These are phyloP conservation scores for Bibio marci DNA, from an alignment of 2,888 invertebrate genomes.

Conservation along the genomic window DNA sequence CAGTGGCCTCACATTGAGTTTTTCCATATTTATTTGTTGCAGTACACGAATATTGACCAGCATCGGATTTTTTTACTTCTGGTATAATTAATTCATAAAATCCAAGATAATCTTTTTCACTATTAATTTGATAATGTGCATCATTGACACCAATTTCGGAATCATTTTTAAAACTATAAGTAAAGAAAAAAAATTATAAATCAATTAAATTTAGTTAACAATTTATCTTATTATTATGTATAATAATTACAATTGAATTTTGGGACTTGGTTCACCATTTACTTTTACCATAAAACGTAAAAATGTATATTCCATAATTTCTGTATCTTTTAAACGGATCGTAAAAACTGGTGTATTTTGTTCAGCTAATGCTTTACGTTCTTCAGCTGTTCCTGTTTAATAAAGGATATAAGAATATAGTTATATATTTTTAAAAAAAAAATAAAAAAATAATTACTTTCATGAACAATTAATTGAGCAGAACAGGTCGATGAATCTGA, in stretches of 20 bases:
- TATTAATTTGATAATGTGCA: constrained; percentile 49
- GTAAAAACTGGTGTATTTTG: constrained; percentile 68
- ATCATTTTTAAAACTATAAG: constrained; percentile 62
- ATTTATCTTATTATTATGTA: not conserved
- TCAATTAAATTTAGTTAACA: not conserved
- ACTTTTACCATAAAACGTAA: constrained; percentile 79
- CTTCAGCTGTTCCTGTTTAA: constrained; percentile 47
- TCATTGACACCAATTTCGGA: constrained; percentile 49
- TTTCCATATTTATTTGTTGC: constrained; percentile 72
- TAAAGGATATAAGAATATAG: constrained; percentile 5
- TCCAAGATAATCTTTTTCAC: constrained; percentile 60
- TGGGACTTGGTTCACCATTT: constrained; percentile 75
- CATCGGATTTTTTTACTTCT: constrained; percentile 60
- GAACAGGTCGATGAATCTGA: constrained; percentile 73
- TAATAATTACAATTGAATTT: constrained; percentile 69
- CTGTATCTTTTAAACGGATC: constrained; percentile 72
- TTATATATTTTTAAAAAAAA: too few relatives aligned
- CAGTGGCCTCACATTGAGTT: constrained; percentile 51
- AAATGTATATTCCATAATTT: constrained; percentile 71
- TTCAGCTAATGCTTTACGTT: constrained; percentile 47
- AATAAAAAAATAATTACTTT: constrained; percentile 41
- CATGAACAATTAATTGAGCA: constrained; percentile 70
- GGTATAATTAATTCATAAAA: constrained; percentile 79
- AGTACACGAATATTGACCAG: constrained; percentile 68
- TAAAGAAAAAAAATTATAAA: constrained; percentile 4